Evolutionary conservation across 2,888 invertebrate genomes (phyloP), one percentile per base, ranked within the genome.

Genomic region (Luperina nickerlii): DNA sequence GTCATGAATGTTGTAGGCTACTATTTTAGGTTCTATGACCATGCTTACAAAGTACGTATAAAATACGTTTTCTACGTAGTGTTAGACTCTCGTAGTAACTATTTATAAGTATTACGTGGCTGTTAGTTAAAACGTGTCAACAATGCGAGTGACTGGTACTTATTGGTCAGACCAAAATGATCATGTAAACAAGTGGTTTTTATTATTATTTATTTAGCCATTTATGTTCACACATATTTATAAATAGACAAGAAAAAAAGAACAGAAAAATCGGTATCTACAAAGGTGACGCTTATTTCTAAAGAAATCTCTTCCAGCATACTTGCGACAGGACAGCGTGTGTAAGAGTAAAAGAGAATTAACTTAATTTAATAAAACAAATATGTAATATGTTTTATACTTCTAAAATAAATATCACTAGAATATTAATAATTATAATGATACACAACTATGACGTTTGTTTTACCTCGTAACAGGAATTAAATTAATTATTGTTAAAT

Each of bases 21-120:
- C 78, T 81, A 79, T 84, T 87, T 87, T 81, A 24, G 48, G 70
- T 63, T 75, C 38, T 62, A 70, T 74, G 74, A 66, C 65, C 51
- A 38, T 48, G 66, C 38, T 65, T 57, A 76, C 62, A 60, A 57
- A 69, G 48, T 45, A 54, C 45, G 38, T 81, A 45, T 27, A 38
- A 72, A 85, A 42, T 51, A 68, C 65, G 57, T 62, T 77, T 79
- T 72, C 69, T 32, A 48, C 65, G 69, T 75, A 63, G 65, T 76
- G 71, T 4, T 38, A 18, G 60, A 48, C 18, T 57, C 45, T 67
- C 62, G 42, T 73, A 74, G 70, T 67, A 57, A 24, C 85, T 87
- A 88, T 83, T 87, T 74, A 89, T 83, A 87, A 77, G 27, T 63
- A 76, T 87, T 85, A 81, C 85, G 69, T 79, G 42, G 57, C 18